phyloP scores from a whole-genome alignment of 2,113 vertebrate genomes.

The Chroicocephalus ridibundus region DNA sequence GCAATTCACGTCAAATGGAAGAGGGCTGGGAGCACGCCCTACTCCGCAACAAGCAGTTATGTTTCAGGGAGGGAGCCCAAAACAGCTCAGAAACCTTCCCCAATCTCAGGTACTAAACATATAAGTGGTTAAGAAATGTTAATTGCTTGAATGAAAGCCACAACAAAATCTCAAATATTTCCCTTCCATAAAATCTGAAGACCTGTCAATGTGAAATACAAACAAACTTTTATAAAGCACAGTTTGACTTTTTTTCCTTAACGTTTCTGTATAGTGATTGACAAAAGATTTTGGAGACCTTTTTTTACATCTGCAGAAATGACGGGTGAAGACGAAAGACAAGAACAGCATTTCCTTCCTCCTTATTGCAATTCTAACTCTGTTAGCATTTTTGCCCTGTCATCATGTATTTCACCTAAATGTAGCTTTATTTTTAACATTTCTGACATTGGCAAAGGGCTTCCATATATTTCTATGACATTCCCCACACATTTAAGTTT shows the following conservation, averaged over 20 bases:
- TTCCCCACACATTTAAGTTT: not conserved
- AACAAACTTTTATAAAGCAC: not conserved
- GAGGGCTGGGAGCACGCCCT: not conserved
- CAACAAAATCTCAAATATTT: not conserved
- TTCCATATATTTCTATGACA: not conserved
- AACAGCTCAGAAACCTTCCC: not conserved
- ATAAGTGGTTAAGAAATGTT: not conserved
- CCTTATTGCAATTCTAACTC: not conserved
- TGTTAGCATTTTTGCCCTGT: not conserved
- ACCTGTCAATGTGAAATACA: not conserved
- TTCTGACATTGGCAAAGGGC: not conserved
- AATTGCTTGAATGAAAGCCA: not conserved
- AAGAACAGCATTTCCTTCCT: not conserved
- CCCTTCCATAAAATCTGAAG: not conserved
- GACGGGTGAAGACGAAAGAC: not conserved
- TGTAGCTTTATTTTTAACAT: not conserved
- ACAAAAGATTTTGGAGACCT: not conserved
- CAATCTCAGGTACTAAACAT: not conserved
- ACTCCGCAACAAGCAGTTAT: rapidly evolving
- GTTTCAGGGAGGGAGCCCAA: not conserved
- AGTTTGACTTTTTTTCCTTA: not conserved
- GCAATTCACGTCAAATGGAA: rapidly evolving
- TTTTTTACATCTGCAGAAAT: not conserved
- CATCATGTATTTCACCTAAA: not conserved
- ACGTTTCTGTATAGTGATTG: not conserved